Conservation (phyloP, 1,140 invertebrate genomes). For the Drosophila varians region DNA sequence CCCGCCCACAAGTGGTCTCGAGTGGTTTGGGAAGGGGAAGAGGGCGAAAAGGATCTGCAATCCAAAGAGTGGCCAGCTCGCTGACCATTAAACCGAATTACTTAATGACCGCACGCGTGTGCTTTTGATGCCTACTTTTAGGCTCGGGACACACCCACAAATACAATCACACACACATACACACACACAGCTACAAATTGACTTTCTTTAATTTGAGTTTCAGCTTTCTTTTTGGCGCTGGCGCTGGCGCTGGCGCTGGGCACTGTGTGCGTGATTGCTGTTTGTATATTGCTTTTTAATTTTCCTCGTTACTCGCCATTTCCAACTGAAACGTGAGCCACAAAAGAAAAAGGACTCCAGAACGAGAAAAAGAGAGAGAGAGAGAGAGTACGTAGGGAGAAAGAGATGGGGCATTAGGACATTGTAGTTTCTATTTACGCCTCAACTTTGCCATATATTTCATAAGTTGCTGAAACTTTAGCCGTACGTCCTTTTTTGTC, state of each 20-base stretch:
- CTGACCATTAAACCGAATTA: constrained; percentile 74
- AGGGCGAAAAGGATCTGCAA: background rate
- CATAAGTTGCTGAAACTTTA: constrained; percentile 58
- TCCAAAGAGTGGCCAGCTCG: constrained; percentile 25
- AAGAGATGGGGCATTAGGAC: background rate
- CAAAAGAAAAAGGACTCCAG: constrained; percentile 10
- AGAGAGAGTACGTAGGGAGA: background rate
- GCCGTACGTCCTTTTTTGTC: constrained; percentile 12
- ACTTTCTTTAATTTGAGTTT: constrained; percentile 69
- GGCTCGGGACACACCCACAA: constrained; percentile 31
- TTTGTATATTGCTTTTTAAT: constrained; percentile 81
- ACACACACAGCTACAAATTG: constrained; percentile 4
- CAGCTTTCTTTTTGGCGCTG: constrained; percentile 28
- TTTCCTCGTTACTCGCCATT: constrained; percentile 73
- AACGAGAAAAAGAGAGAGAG: no score
- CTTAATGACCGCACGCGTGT: constrained; percentile 77
- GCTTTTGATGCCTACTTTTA: constrained; percentile 72
- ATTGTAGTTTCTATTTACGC: constrained; percentile 64
- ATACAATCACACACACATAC: background rate
- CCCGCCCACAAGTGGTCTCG: constrained; percentile 16
- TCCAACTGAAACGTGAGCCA: constrained; percentile 53
- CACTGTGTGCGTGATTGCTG: constrained; percentile 69
- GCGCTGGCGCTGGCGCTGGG: background rate
- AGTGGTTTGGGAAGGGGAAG: background rate
- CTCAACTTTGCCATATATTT: constrained; percentile 62